Base-by-base conservation (phyloP, 2,888 invertebrate genomes). In the Esperia sulphurella region DNA sequence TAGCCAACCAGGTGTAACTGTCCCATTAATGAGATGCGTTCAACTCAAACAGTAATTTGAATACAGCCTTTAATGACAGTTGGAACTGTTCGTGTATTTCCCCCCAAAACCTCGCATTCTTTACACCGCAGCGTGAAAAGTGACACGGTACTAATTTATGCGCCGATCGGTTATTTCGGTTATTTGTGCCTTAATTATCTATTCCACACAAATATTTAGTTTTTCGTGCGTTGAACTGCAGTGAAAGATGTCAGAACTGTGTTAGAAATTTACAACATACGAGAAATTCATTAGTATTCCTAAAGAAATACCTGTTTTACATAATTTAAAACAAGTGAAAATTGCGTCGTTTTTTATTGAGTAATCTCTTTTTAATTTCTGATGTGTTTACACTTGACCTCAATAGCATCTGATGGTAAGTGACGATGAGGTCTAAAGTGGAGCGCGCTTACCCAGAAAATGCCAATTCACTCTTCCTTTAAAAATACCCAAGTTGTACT, bases 91-190 rank as follows among this genome's bases (percentile, higher is more conserved):
- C 50, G n/a, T n/a, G 49, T 45, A 54, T 65, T 63, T 78, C 74
- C 75, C 79, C 78, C 77, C 60, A 84, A 86, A 83, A 74, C 62
- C 58, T 68, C 66, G 69, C 68, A 79, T 79, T 79, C 75, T 80
- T 83, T 84, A 69, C 88, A 82, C 68, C 35, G 60, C 49, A 43
- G 61, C 77, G 88, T 84, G 77, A 88, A 86, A 87, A 69, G 42
- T 86, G 77, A 76, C 88, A 71, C 44, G 44, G 50, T 38, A 65
- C 80, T 87, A 88, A 88, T 87, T 81, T 87, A 86, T 88, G 74
- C 86, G 61, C 68, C 71, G 77, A 79, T 80, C 76, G 57, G 69
- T 59, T 69, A 71, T 75, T 75, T 75, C 66, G 66, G 65, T 66
- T 69, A 70, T 71, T 75, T 70, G 58, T 61, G 59, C 63, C 65